Conservation (phyloP, 2,888 invertebrate species). For the Eupithecia insigniata region DNA sequence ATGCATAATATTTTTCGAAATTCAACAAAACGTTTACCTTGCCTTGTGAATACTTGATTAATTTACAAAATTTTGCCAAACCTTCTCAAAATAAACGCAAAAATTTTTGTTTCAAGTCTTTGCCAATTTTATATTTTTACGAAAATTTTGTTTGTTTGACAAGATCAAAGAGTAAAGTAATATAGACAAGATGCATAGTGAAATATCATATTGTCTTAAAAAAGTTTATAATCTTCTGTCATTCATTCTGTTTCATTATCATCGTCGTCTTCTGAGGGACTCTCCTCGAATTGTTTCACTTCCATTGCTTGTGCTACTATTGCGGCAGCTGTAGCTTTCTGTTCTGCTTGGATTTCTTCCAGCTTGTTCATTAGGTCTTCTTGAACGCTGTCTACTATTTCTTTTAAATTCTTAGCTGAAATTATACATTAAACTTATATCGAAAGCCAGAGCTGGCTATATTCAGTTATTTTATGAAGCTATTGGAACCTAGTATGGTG, state of each 20-base stretch:
- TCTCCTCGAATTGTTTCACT: constrained; percentile 11
- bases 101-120: background rate
- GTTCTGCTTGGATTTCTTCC: constrained; percentile 68
- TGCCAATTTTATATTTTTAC: constrained; percentile 30
- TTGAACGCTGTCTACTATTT: constrained; percentile 78
- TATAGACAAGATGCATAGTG: no score
- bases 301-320: constrained; percentile 19
- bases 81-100: background rate
- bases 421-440: background rate
- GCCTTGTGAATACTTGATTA: background rate
- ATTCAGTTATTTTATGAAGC: background rate
- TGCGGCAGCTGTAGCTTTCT: constrained; percentile 44
- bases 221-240: constrained; percentile 32
- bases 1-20: background rate
- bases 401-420: constrained; percentile 76
- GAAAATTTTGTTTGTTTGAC: constrained; percentile 29
- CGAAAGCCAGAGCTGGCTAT: background rate
- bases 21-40: background rate
- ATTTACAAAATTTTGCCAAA: background rate
- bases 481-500: background rate
- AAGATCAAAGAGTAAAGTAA: no score
- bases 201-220: background rate
- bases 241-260: constrained; percentile 17
- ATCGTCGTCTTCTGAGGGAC: background rate
- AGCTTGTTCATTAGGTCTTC: constrained; percentile 74